Evolutionary conservation across 2,113 vertebrate genomes (phyloP), one percentile per base, ranked within the genome.

Genomic region (Ptychochromis oligacanthus): DNA sequence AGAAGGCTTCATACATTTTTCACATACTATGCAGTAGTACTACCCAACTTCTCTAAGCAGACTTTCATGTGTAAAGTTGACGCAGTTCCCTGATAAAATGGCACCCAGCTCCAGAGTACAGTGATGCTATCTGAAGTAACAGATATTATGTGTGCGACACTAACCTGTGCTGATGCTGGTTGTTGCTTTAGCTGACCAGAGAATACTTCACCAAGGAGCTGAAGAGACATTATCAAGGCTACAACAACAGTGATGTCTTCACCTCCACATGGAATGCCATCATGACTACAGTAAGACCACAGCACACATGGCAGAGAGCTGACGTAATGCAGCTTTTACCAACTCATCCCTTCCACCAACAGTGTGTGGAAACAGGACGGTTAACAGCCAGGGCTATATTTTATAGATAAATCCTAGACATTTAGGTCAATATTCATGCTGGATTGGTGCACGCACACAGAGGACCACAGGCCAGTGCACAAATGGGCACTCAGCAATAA

Each of bases 151-250:
- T 70, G 46, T 80, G 36, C 76, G 55, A 78, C 7, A 55, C 76
- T 83, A 65, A 88, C 43, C 61, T 79, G 13, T 75, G 10, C 10
- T 78, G 46, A n/a, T n/a, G n/a, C n/a, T n/a, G n/a, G n/a, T n/a
- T 84, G 34, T 59, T 60, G 3, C 24, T 58, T 49, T 67, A 99
- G 98, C 92, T 99, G 93, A 98, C 97, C 74, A 96, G 97, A 20
- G 97, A 98, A 82, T 97, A 97, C 93, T 99, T 99, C 93, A 97
- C 97, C 90, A 97, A 97, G 92, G 97, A 99, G 86, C 94, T 99
- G 90, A 97, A 96, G 95, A 96, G 95, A 55, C 97, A 97, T 85
- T 99, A 99, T 90, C 95, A 96, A 85, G 97, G 97, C 88, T 95
- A 96, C 92, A 99, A 99, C 0, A 96, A 97, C 91, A 97, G 96